A percentile compares a stretch with the other conserved stretches of the same genome.
phyloP scores from a whole-genome alignment of 2,797 vertebrate genomes.

The Labeo calbasu region DNA sequence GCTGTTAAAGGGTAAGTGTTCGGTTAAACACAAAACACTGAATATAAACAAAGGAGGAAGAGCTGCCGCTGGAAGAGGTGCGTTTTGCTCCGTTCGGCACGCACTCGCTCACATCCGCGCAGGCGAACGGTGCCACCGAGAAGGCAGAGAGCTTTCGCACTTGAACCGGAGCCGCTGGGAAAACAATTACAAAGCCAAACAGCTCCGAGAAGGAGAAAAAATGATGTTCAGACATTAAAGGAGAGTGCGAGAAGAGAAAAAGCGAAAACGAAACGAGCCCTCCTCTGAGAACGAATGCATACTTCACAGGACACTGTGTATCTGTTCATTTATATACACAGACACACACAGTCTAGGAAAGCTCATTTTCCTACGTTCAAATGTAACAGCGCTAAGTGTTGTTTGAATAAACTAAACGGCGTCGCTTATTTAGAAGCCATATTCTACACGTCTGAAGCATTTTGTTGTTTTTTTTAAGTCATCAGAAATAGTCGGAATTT shows the following conservation, averaged over 20 bases:
- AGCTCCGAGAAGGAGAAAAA: background rate
- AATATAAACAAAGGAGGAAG: slow-evolving; percentile 36
- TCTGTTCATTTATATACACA: slow-evolving; percentile 18
- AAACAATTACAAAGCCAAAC: slow-evolving; percentile 41
- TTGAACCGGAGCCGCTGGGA: slow-evolving; percentile 30
- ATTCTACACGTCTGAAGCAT: background rate
- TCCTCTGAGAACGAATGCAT: slow-evolving; percentile 22
- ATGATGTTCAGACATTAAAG: slow-evolving; percentile 33
- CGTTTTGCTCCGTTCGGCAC: background rate
- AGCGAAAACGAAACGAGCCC: slow-evolving; percentile 4
- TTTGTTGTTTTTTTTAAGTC: background rate
- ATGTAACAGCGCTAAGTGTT: background rate
- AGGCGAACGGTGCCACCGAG: slow-evolving; percentile 41
- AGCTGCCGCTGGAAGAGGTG: slow-evolving; percentile 5
- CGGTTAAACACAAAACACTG: slow-evolving; percentile 45
- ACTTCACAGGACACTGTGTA: slow-evolving; percentile 35
- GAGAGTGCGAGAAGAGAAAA: background rate
- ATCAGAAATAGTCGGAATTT: background rate
- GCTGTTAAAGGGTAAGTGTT: slow-evolving; percentile 41
- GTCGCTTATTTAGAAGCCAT: slow-evolving; percentile 8
- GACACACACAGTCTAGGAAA: slow-evolving; percentile 9
- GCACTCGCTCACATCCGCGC: background rate
- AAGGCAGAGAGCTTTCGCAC: slow-evolving; percentile 17
- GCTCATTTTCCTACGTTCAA: background rate
- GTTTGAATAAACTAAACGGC: background rate